Percentiles rank a stretch among this genome's conserved stretches.
These are phyloP conservation scores for Galaxea fascicularis DNA, from an alignment of 92 coral and sea anemone species.

Conservation along the genomic window DNA sequence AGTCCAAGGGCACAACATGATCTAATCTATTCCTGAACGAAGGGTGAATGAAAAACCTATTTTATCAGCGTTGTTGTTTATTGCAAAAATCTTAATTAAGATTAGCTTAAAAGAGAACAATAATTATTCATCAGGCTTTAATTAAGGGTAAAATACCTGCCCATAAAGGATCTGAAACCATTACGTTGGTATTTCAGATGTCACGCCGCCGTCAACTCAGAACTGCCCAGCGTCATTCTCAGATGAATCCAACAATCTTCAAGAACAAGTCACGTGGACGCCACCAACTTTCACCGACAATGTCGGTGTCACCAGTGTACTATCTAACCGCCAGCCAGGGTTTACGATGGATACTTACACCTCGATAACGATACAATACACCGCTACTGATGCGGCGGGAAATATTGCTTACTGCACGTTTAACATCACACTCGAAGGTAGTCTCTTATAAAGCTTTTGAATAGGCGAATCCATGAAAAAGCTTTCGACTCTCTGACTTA, in stretches of 20 bases:
- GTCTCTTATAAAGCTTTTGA: background rate
- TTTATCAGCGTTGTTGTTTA: no score
- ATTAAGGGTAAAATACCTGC: no score
- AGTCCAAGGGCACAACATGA: no score
- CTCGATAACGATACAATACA: constrained; percentile 78
- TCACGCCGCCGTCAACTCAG: constrained; percentile 75
- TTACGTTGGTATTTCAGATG: constrained; percentile 55
- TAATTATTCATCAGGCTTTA: no score
- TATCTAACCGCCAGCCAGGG: constrained; percentile 88
- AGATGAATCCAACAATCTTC: constrained; percentile 43
- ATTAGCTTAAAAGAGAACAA: no score
- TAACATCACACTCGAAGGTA: constrained; percentile 81
- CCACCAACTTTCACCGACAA: constrained; percentile 94
- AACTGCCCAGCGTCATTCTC: constrained; percentile 76
- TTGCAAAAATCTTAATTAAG: no score
- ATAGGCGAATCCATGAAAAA: no score
- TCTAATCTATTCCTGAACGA: no score
- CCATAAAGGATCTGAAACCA: no score
- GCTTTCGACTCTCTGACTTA: no score
- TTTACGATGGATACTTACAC: constrained; percentile 77
- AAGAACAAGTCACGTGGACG: constrained; percentile 74
- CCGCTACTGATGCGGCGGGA: constrained; percentile 89
- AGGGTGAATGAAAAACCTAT: no score
- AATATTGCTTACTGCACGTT: constrained; percentile 82
- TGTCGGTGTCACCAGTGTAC: constrained; percentile 73